Evolutionary conservation across 2,888 invertebrate species (phyloP), one percentile per base, ranked within the genome.

Genomic region (Cerastoderma edule): DNA sequence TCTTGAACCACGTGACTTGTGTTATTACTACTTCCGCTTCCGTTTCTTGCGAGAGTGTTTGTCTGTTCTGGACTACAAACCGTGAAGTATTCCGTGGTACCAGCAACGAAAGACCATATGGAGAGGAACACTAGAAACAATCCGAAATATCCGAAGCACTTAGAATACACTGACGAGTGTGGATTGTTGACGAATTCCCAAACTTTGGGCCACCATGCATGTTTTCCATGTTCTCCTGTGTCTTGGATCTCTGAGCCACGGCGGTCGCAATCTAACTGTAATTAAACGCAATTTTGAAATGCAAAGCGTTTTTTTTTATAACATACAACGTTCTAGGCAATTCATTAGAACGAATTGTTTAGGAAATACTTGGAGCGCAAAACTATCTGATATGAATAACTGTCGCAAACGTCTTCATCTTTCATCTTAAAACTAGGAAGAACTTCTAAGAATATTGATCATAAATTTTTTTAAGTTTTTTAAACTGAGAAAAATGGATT

Each of bases 141-240:
- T 0, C 74, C 65, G 28, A 75, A 16, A 44, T 69, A 64, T 4
- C 80, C 80, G 28, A 72, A 75, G 16, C 75, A 30, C 79, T 87
- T 88, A 0, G 90, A 83, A 3, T 57, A 35, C 0, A 56, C 27
- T 19, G 87, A 88, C 1, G 85, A 83, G 8, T 74, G 63, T 0
- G 86, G 88, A 54, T 84, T 82, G 57, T 86, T 87, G 0, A 90
- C 68, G 22, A 89, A 75, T 50, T 76, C 70, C 87, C 89, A 89
- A 13, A 83, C 24, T 39, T 54, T 56, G 5, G 76, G 66, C n/a
- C 75, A 75, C 19, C 57, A 33, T 39, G 39, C 69, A 19, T 72
- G n/a, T n/a, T n/a, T n/a, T n/a, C n/a, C n/a, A n/a, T n/a, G n/a
- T n/a, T n/a, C n/a, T n/a, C n/a, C n/a, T n/a, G n/a, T n/a, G n/a